A percentile compares a stretch with the other conserved stretches of the same genome.
These are phyloP conservation scores for Hirundichthys speculiger DNA, from an alignment of 2,113 vertebrate species.

Conservation along the genomic window DNA sequence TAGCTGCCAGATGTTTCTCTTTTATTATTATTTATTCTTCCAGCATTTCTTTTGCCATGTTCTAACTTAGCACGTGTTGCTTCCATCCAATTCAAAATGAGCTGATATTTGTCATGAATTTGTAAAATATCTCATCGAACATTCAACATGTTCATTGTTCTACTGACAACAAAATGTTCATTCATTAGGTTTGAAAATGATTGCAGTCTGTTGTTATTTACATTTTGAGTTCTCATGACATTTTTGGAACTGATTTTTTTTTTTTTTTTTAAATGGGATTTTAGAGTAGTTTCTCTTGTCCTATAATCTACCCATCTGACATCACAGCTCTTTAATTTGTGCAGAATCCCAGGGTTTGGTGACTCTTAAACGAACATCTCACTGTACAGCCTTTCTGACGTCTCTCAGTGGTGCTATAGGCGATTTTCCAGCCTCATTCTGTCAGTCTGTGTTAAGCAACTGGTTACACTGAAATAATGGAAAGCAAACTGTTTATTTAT, in stretches of 20 bases:
- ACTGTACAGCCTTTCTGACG: constrained; percentile 32
- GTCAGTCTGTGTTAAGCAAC: constrained; percentile 51
- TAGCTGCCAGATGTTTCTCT: too few relatives aligned
- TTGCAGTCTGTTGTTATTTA: too few relatives aligned
- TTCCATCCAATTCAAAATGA: too few relatives aligned
- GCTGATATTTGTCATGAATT: too few relatives aligned
- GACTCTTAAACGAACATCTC: constrained; percentile 38
- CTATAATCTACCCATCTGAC: constrained; percentile 27
- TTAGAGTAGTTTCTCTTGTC: constrained; percentile 21
- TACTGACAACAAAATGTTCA: too few relatives aligned
- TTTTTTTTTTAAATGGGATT: constrained; percentile 27
- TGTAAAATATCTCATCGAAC: too few relatives aligned
- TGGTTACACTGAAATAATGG: constrained; percentile 50
- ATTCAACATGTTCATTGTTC: too few relatives aligned
- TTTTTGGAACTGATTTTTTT: not conserved
- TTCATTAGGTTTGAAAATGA: too few relatives aligned
- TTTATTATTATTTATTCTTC: too few relatives aligned
- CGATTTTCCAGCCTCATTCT: constrained; percentile 59
- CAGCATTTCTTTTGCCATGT: too few relatives aligned
- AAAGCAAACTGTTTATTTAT: not conserved
- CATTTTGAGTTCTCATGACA: too few relatives aligned
- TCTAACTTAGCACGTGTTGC: too few relatives aligned
- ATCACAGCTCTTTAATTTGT: not conserved
- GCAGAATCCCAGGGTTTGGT: constrained; percentile 2
- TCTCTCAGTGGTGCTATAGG: constrained; percentile 47